Base-by-base conservation (phyloP, 23 tunicate genomes). In the Trididemnum clinides region DNA sequence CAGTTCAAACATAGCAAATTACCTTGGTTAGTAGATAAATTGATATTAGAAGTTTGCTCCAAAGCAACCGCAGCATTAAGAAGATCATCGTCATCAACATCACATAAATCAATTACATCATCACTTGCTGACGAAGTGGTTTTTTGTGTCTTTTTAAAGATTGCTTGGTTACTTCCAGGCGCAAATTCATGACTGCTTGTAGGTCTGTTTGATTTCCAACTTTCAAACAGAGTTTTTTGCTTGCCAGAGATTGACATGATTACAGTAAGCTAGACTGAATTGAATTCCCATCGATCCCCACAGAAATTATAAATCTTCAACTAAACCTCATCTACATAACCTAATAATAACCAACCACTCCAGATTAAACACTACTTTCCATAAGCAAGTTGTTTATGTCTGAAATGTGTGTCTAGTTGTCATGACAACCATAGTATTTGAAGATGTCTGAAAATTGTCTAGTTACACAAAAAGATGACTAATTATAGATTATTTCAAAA, bases 171-270 rank as follows among this genome's bases (percentile, higher is more conserved):
- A n/a, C 15, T 49, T 15, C 54, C n/a, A n/a, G n/a, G n/a, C n/a
- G n/a, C n/a, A n/a, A n/a, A n/a, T n/a, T n/a, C 27, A 62, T 62
- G 23, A 19, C 7, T 7, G 37, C 21, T 7, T 27, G 77, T 3
- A 70, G 10, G 22, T 34, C 15, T 1, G 7, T 33, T 23, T 20
- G 10, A 86, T 57, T 90, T 73, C 95, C 95, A 90, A 19, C 90
- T 51, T 72, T 90, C 81, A 79, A 90, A 90, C 49, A 90, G 39
- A 21, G 95, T 90, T 71, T 85, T 90, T 80, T 90, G 95, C 71
- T 72, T 32, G 28, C 5, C 38, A 23, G 18, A 36, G 31, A 37
- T 73, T n/a, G 76, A 31, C 35, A 69, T 69, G 21, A 44, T 44
- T 44, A 15, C 54, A 44, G 54, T 44, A 44, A 15, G 15, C 54